These are phyloP conservation scores for Sebastes taczanowskii DNA, from an alignment of 2,797 vertebrate genomes.

Conservation along the genomic window DNA sequence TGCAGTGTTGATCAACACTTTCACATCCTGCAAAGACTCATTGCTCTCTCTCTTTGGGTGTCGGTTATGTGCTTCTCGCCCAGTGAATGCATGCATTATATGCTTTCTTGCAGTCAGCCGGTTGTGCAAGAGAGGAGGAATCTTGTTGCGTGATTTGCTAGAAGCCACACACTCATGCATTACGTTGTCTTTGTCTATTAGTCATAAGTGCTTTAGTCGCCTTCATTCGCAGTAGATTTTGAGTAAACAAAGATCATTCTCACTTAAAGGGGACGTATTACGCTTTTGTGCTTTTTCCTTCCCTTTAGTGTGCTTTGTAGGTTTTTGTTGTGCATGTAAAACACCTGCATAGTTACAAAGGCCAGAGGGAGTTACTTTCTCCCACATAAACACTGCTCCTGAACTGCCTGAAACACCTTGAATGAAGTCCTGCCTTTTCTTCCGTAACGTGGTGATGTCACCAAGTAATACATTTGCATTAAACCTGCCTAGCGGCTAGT, in stretches of 20 bases:
- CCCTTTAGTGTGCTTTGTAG: no score
- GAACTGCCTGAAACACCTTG: no score
- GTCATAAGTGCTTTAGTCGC: not conserved
- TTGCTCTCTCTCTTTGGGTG: slow-evolving; percentile 6
- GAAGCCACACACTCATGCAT: not conserved
- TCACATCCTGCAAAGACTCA: slow-evolving; percentile 35
- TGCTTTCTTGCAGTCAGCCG: not conserved
- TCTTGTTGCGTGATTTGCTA: not conserved
- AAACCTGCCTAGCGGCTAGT: no score
- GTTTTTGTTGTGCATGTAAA: no score
- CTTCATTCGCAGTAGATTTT: not conserved
- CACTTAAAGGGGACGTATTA: no score
- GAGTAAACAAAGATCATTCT: not conserved
- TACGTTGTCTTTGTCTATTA: not conserved
- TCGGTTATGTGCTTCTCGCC: slow-evolving; percentile 2
- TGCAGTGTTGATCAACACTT: slow-evolving; percentile 12
- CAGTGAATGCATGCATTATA: slow-evolving; percentile 5
- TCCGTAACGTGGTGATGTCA: no score
- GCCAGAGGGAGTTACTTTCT: no score
- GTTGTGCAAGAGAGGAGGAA: slow-evolving; percentile 3
- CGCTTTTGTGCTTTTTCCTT: no score
- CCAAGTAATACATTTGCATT: no score
- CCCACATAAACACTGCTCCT: no score
- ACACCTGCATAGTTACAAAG: no score
- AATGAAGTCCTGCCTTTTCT: no score